A percentile compares a stretch with the other conserved stretches of the same genome.
Evolutionary conservation across 2,888 invertebrate species (phyloP).

Genomic region (Tigriopus californicus): DNA sequence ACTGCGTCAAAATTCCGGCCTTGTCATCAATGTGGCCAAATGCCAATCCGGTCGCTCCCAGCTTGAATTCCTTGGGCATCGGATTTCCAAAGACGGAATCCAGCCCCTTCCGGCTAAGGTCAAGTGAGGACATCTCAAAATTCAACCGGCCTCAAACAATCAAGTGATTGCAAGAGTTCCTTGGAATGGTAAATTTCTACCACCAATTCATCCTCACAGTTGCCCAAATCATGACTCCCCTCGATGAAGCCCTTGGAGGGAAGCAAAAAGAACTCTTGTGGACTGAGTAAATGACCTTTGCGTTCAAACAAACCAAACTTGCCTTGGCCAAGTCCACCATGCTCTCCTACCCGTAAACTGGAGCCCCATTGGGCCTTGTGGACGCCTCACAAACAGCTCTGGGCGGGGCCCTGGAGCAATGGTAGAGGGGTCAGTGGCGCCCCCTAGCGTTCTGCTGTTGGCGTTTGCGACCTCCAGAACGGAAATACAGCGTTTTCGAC

Average conservation of each 20-base stretch:
- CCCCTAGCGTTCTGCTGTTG: background rate
- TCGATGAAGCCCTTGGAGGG: too few relatives aligned
- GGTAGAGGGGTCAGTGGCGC: background rate
- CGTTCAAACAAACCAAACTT: too few relatives aligned
- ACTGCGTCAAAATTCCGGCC: slow-evolving; percentile 20
- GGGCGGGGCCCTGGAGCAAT: background rate
- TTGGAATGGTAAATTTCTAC: background rate
- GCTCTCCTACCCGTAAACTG: background rate
- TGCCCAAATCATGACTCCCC: too few relatives aligned
- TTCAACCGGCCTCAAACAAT: slow-evolving; percentile 16
- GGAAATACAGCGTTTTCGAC: background rate
- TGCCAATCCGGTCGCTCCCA: background rate
- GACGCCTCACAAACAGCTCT: background rate
- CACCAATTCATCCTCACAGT: background rate
- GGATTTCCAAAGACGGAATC: slow-evolving; percentile 14
- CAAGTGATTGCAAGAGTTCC: slow-evolving; percentile 11
- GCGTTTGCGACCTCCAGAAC: background rate
- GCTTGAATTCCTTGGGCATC: slow-evolving; percentile 15
- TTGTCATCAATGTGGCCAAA: background rate
- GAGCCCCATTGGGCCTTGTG: background rate
- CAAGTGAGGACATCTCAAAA: slow-evolving; percentile 13
- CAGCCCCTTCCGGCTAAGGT: slow-evolving; percentile 14
- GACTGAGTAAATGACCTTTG: too few relatives aligned
- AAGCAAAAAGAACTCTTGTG: too few relatives aligned
- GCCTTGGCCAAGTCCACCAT: background rate